Percentiles rank a stretch among this genome's conserved stretches.
These are phyloP conservation scores for Bufo gargarizans DNA, from an alignment of 2,113 vertebrate genomes.

Conservation along the genomic window DNA sequence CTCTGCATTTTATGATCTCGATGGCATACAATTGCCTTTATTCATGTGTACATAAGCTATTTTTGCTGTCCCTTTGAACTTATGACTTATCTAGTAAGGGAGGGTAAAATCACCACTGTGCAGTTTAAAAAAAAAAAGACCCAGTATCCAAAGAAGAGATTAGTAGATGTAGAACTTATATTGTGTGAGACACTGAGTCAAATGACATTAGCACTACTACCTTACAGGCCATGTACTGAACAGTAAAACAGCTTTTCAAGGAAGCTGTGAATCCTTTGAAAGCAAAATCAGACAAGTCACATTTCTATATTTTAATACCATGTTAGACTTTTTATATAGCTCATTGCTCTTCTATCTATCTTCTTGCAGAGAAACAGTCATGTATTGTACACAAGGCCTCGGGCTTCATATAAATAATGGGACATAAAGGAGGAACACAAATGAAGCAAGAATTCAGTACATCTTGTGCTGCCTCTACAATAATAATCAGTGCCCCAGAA, in stretches of 20 bases:
- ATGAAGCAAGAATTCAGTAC: not conserved
- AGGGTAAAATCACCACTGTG: not conserved
- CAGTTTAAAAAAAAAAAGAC: slow-evolving; percentile 31
- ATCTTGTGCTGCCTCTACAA: not conserved
- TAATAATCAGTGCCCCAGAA: not conserved
- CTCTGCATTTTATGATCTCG: not conserved
- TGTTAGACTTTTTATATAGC: not conserved
- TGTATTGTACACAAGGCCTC: not conserved
- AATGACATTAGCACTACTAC: slow-evolving; percentile 28
- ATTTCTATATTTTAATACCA: slow-evolving; percentile 10
- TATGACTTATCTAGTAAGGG: not conserved
- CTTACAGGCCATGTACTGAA: slow-evolving; percentile 30
- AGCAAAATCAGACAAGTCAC: not conserved
- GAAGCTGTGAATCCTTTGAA: slow-evolving; percentile 33
- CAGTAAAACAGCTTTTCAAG: slow-evolving; percentile 16
- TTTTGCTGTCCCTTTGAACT: slow-evolving; percentile 1
- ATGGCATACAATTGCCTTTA: not conserved
- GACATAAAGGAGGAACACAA: slow-evolving; percentile 2
- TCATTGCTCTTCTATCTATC: slow-evolving; percentile 15
- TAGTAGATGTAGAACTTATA: slow-evolving; percentile 40
- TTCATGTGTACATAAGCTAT: not conserved
- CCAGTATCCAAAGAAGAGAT: slow-evolving; percentile 34
- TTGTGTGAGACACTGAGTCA: slow-evolving; percentile 28
- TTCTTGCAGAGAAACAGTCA: not conserved
- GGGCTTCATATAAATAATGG: slow-evolving; percentile 2